Percentiles rank a stretch among this genome's conserved stretches.
phyloP scores from a whole-genome alignment of 2,888 invertebrate species.

The Andrena bucephala region DNA sequence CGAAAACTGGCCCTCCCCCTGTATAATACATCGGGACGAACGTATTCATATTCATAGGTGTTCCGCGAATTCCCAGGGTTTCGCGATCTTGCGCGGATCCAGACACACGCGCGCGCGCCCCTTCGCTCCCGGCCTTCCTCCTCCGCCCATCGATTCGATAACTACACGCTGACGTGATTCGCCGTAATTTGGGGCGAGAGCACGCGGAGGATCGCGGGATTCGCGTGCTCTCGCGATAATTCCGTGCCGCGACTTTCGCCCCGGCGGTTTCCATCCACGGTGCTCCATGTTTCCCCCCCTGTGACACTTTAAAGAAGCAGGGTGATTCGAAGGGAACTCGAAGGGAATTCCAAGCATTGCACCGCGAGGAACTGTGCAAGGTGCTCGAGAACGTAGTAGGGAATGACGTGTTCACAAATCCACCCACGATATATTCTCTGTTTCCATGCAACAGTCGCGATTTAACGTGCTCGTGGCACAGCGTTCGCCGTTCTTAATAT shows the following conservation, averaged over 20 bases:
- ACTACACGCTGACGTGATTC: conserved; percentile 62
- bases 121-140: no score
- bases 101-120: conserved; percentile 16
- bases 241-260: conserved; percentile 2
- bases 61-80: conserved; percentile 47
- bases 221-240: conserved; percentile 46
- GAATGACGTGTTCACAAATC: not conserved
- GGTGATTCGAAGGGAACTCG: not conserved
- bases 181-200: conserved; percentile 36
- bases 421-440: no score
- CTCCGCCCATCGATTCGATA: conserved; percentile 36
- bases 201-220: conserved; percentile 17
- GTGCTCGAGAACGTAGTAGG: not conserved
- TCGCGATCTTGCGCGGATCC: conserved; percentile 53
- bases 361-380: no score
- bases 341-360: no score
- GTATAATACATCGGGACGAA: conserved; percentile 23
- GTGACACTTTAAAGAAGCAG: not conserved
- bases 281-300: not conserved
- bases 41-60: conserved; percentile 55
- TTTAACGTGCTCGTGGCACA: no score
- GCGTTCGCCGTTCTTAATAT: no score
- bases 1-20: conserved; percentile 29
- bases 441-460: no score
- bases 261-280: conserved; percentile 3